Evolutionary conservation across 2,113 vertebrate species (phyloP), one percentile per base, ranked within the genome.

Genomic region (Lepidothrix coronata): DNA sequence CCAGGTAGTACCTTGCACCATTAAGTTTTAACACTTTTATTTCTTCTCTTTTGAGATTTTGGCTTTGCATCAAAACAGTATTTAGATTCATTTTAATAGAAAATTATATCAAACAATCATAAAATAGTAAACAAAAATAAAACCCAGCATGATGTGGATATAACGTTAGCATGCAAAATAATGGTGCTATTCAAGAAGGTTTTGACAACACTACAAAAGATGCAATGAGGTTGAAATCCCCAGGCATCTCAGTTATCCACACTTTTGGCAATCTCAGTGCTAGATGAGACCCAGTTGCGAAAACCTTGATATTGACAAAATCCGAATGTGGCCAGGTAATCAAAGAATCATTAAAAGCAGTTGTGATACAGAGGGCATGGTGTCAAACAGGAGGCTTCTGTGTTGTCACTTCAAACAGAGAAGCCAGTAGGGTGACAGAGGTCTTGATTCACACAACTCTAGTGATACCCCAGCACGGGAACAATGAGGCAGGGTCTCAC

Each of bases 391-490:
- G 31, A 80, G 43, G 24, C 10, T 63, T 57, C 58, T 37, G 24
- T 19, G 51, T 21, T 3, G 0, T 57, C 13, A 4, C 23, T 82
- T 31, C 31, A 58, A 79, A 35, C 14, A 35, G 28, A 54, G 58
- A 66, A 89, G 51, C 18, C 2, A 1, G 33, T 25, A 43, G 23
- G 21, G 21, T 67, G 31, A 14, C 15, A 23, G 37, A 31, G 6
- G 8, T 57, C 33, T 78, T 72, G 41, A 66, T 74, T 46, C 5
- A 57, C 23, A 19, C 28, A 82, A 8, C 23, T 78, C 71, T 43
- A 70, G 78, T n/a, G 55, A 41, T 19, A n/a, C 1, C 25, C 17
- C 27, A 43, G 5, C 0, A 1, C 0, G 18, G 49, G 65, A 91
- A 13, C 0, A 7, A 39, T 23, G 30, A 57, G 33, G 28, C 43